Evolutionary conservation across 2,113 vertebrate genomes (phyloP).

Genomic region (Cyanoramphus novaezelandiae): DNA sequence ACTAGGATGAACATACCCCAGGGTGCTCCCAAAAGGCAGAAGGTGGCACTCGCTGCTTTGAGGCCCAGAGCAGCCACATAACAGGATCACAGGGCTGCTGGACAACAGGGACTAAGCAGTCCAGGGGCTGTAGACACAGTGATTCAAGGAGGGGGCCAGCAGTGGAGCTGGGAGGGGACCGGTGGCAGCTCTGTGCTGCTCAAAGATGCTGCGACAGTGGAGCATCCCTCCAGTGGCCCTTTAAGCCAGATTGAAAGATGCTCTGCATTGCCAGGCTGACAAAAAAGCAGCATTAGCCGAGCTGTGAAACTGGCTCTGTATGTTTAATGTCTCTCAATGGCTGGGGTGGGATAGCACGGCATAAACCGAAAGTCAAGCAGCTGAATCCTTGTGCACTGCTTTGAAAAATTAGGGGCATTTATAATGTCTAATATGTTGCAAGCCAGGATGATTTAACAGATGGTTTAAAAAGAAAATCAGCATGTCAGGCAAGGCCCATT

Average conservation of each 20-base stretch:
- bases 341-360: slow-evolving; percentile 43
- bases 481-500: slow-evolving; percentile 56
- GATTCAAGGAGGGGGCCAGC: neutral
- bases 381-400: slow-evolving; percentile 54
- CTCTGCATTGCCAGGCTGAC: slow-evolving; percentile 53
- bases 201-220: neutral
- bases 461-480: slow-evolving; percentile 64
- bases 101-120: fast-evolving
- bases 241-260: slow-evolving; percentile 65
- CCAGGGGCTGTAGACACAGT: neutral
- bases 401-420: slow-evolving; percentile 67
- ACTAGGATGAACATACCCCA: fast-evolving
- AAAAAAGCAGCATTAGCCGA: neutral
- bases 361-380: slow-evolving; percentile 41
- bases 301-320: slow-evolving; percentile 43
- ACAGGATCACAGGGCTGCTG: fast-evolving
- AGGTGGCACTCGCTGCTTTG: fast-evolving
- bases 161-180: fast-evolving
- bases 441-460: slow-evolving; percentile 66
- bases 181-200: neutral
- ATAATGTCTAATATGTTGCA: slow-evolving; percentile 58
- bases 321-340: slow-evolving; percentile 59
- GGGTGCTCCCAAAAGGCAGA: neutral
- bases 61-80: fast-evolving
- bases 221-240: slow-evolving; percentile 58